A percentile compares a stretch with the other conserved stretches of the same genome.
Evolutionary conservation across 92 coral and sea anemone species (phyloP).

Genomic region (Phenganax stokvisi): DNA sequence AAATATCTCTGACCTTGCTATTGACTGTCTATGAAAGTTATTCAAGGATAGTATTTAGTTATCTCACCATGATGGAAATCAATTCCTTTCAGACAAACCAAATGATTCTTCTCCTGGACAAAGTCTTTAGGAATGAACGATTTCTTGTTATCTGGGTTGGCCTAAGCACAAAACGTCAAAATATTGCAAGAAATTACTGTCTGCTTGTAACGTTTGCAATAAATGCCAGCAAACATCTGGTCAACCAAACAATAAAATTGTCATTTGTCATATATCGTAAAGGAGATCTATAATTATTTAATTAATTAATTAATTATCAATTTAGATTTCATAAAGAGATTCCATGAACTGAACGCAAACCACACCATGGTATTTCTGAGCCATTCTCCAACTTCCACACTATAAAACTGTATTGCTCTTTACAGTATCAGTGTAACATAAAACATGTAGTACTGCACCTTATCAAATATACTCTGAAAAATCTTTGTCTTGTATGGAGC

Average conservation of each 20-base stretch:
- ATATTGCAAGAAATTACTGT: background rate
- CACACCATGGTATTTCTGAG: too few relatives aligned
- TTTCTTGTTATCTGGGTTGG: conserved; percentile 55
- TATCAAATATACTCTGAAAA: conserved; percentile 79
- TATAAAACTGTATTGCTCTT: too few relatives aligned
- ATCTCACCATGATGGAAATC: conserved; percentile 60
- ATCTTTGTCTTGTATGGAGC: conserved; percentile 74
- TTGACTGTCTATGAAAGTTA: too few relatives aligned
- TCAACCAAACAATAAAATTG: background rate
- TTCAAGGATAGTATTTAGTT: background rate
- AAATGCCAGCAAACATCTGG: background rate
- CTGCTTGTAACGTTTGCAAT: background rate
- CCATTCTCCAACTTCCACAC: too few relatives aligned
- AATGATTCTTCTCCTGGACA: conserved; percentile 68
- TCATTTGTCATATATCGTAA: too few relatives aligned
- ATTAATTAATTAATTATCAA: too few relatives aligned
- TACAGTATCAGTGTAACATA: too few relatives aligned
- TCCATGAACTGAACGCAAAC: too few relatives aligned
- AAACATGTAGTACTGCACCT: conserved; percentile 43
- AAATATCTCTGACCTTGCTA: too few relatives aligned
- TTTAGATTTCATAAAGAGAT: too few relatives aligned
- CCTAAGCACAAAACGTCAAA: background rate
- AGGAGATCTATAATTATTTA: too few relatives aligned
- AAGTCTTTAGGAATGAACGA: conserved; percentile 62
- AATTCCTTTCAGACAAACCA: conserved; percentile 88